Evolutionary conservation across 2,797 vertebrate species (phyloP).

Genomic region (Botia almorhae): DNA sequence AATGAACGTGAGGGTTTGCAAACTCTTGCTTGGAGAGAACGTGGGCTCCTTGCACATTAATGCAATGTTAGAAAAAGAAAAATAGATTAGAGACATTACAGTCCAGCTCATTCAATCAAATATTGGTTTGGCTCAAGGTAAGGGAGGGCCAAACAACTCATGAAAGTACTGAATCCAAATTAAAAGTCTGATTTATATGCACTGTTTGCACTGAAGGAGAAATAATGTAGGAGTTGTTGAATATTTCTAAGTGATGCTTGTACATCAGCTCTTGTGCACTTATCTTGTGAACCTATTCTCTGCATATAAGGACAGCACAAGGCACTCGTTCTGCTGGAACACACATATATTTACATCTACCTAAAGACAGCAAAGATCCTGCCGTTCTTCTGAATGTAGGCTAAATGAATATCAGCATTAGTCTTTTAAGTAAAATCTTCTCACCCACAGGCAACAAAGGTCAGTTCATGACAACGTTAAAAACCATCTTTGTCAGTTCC

Average conservation of each 20-base stretch:
- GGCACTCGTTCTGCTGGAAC: conserved; percentile 63
- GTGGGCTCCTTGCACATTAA: conserved; percentile 53
- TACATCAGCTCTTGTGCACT: conserved; percentile 57
- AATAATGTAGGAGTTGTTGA: conserved; percentile 52
- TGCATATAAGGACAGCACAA: conserved; percentile 69
- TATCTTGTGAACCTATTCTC: conserved; percentile 63
- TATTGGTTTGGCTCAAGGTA: conserved; percentile 61
- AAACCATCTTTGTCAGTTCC: conserved; percentile 73
- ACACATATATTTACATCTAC: conserved; percentile 63
- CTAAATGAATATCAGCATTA: conserved; percentile 73
- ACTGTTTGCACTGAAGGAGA: conserved; percentile 21
- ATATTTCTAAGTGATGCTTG: conserved; percentile 71
- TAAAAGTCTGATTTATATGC: conserved; percentile 47
- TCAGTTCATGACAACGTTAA: conserved; percentile 79
- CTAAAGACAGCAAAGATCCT: conserved; percentile 62
- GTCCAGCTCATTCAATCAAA: conserved; percentile 61
- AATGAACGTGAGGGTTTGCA: conserved; percentile 44
- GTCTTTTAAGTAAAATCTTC: conserved; percentile 67
- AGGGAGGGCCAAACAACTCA: conserved; percentile 52
- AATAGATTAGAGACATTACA: conserved; percentile 63
- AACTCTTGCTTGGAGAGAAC: conserved; percentile 48
- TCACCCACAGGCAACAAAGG: conserved; percentile 71
- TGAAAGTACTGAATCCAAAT: conserved; percentile 61
- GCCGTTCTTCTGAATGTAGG: conserved; percentile 62
- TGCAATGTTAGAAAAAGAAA: conserved; percentile 61